Base-by-base conservation (phyloP, 2,888 invertebrate species). In the Drosophila mimica region DNA sequence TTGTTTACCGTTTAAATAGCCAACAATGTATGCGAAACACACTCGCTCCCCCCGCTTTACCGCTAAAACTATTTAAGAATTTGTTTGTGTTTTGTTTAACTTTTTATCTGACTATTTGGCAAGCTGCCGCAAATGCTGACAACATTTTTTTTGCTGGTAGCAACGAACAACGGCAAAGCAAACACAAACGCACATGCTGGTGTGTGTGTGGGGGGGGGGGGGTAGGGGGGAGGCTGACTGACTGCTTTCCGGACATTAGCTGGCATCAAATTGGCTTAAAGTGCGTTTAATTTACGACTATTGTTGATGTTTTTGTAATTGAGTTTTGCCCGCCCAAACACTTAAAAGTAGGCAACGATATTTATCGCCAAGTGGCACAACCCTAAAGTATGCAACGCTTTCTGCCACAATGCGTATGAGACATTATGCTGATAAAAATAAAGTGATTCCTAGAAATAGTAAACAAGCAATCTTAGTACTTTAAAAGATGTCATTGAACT, bases 71-170 rank as follows among this genome's bases (percentile, higher is more conserved):
- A 64, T 64, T 48, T 67, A 67, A 53, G 43, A 33, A 64, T 64
- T 51, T 69, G 78, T 64, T 58, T 74, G 62, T 60, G 69, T 71
- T 79, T 57, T 75, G 67, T 66, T 78, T 65, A 75, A 74, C 75
- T 64, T 74, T 67, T 78, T 78, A 78, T 74, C 79, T 74, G 81
- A 74, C 74, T 71, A 81, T 82, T 78, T 73, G 71, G 78, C 75
- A 81, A 78, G 71, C 68, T 85, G 83, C 76, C 72, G 69, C 81
- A 72, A 79, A 66, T 76, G 82, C 81, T 72, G 66, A 70, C 64
- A 72, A 61, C 62, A 52, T 43, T 68, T 34, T 34, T 34, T 34
- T 34, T 4, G 30, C 63, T 30, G 53, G 51, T 68, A 64, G 65
- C 46, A 56, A 53, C 60, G 34, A 59, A 67, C 69, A 64, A 56